Percentiles rank a stretch among this genome's conserved stretches.
Conservation (phyloP, 2,113 vertebrate genomes). For the Dunckerocampus dactyliophorus region DNA sequence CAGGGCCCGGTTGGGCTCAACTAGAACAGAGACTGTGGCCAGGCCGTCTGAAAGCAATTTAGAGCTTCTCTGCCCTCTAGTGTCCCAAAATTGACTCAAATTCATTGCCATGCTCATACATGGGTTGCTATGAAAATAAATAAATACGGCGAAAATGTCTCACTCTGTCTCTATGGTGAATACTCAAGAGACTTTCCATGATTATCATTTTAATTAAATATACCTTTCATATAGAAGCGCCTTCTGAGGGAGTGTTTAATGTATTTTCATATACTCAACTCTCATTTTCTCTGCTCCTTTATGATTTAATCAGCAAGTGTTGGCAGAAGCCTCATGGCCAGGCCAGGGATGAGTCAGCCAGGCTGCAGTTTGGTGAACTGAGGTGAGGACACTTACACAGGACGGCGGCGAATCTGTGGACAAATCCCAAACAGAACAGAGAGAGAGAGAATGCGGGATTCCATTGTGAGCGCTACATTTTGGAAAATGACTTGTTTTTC, state of each 20-base stretch:
- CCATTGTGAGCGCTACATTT: constrained; percentile 36
- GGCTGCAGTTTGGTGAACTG: constrained; percentile 69
- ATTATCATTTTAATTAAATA: constrained; percentile 18
- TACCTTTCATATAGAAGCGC: constrained; percentile 34
- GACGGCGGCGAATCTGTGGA: constrained; percentile 47
- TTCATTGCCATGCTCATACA: constrained; percentile 20
- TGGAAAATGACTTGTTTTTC: constrained; percentile 13
- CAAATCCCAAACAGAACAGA: constrained; percentile 51
- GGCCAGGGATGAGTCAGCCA: constrained; percentile 72
- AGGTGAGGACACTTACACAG: constrained; percentile 70
- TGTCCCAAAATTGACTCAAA: constrained; percentile 33
- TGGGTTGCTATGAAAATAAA: constrained; percentile 24
- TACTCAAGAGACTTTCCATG: constrained; percentile 21
- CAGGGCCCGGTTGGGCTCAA: background rate
- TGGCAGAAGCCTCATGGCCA: no score
- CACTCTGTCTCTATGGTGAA: constrained; percentile 24
- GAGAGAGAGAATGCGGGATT: no score
- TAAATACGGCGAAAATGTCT: constrained; percentile 17
- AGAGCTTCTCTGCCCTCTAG: constrained; percentile 54
- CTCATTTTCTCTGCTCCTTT: constrained; percentile 57
- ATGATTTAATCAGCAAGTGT: constrained; percentile 72
- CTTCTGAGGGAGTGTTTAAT: constrained; percentile 35
- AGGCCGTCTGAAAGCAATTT: constrained; percentile 21
- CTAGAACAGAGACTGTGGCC: background rate
- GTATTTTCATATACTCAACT: constrained; percentile 47